Conservation (phyloP, 2,797 vertebrate species). For the Myotis pilosus region DNA sequence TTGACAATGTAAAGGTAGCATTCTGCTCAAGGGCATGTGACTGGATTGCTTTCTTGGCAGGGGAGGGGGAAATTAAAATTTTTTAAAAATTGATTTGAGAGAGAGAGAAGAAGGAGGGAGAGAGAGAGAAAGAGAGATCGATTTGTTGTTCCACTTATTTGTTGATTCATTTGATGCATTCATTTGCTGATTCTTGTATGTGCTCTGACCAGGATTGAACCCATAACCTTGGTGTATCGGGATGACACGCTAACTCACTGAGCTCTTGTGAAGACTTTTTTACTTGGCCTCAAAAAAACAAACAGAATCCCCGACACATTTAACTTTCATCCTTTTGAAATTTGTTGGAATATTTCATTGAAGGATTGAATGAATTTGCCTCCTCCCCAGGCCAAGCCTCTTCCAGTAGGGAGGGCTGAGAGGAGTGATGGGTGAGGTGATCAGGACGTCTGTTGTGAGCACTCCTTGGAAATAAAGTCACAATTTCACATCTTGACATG, state of each 20-base stretch:
- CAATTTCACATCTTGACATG: neutral
- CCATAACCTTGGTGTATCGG: neutral
- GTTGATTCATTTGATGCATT: neutral
- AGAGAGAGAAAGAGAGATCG: neutral
- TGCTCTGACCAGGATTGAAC: neutral
- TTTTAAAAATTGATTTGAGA: too few relatives aligned
- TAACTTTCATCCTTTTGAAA: neutral
- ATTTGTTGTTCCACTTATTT: neutral
- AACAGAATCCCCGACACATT: neutral
- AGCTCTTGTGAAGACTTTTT: neutral
- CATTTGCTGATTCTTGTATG: neutral
- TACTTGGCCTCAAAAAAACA: neutral
- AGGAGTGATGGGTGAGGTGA: neutral
- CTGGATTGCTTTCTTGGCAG: neutral
- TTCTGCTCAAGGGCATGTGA: neutral
- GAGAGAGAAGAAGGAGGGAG: too few relatives aligned
- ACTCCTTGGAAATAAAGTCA: too few relatives aligned
- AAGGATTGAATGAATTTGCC: rapidly evolving
- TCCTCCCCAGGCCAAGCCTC: too few relatives aligned
- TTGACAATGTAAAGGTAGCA: too few relatives aligned
- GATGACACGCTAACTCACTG: neutral
- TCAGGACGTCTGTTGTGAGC: rapidly evolving
- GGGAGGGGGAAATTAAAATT: too few relatives aligned
- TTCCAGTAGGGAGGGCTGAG: neutral
- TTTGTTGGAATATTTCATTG: neutral